Base-by-base conservation (phyloP, 2,797 vertebrate species). In the Siniperca undulata region DNA sequence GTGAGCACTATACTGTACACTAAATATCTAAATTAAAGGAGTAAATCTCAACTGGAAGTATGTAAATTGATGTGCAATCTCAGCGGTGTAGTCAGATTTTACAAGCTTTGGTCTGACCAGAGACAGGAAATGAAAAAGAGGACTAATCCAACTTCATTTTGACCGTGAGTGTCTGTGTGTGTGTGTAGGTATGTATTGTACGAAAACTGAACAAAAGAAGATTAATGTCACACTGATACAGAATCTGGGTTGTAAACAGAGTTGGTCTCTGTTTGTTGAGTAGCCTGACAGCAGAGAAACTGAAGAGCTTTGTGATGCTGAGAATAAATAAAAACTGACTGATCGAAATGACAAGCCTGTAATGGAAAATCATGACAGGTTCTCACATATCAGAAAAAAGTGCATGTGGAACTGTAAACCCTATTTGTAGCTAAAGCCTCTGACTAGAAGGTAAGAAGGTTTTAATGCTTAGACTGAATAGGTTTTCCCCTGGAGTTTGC, bases 341-440 rank as follows among this genome's bases (percentile, higher is more conserved):
- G 67, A 61, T 13, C 16, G 40, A 75, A 75, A 64, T 83, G 86
- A 90, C 83, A 71, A 38, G 75, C 42, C 50, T 60, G 77, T 85
- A 72, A 87, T 86, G 72, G 72, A 74, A 91, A 91, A 84, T 86
- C 64, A 82, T 70, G 78, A 80, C 86, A 78, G 73, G 61, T 62
- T 75, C 76, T 75, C 11, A 80, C 16, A 75, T 72, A 80, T 79
- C 53, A 59, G 55, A 61, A 46, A 56, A 61, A 80, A 22, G 70
- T 7, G 42, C 36, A 60, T 19, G 30, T 36, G 53, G 52, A 73
- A 58, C 59, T 50, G 56, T 40, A 76, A 70, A 55, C 42, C 62
- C 14, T n/a, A 22, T 59, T 50, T 52, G 10, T 10, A 70, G 59
- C 36, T 67, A 62, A 55, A 70, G 22, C 56, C 40, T 61, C 22